Base-by-base conservation (phyloP, 2,113 vertebrate species). In the Rhagologus leucostigma region DNA sequence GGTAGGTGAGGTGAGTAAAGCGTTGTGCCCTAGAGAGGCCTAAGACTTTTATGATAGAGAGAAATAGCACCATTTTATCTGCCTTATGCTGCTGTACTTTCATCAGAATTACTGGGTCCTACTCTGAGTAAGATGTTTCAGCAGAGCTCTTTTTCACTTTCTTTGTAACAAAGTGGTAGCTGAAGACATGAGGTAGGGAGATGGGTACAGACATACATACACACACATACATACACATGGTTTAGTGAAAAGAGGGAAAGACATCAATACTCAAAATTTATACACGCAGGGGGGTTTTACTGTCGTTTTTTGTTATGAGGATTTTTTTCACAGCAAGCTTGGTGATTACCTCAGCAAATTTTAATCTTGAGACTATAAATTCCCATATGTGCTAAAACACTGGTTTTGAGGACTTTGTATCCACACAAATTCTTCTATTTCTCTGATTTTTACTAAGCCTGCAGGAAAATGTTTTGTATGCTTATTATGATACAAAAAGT, bases 61-160 rank as follows among this genome's bases (percentile, higher is more conserved):
- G 46, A 96, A 97, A 63, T 60, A 75, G 77, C 44, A 87, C 53
- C n/a, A 94, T 96, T 86, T 94, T 81, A 69, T 87, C 95, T 94
- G 86, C 82, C 46, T 90, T 89, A 56, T 44, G 55, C 55, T 96
- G 70, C 47, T 9, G 2, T 75, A 75, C 63, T 92, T 92, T 64
- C 35, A 70, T 86, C 59, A 26, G 82, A 63, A 83, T 89, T 95
- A 86, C 39, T 84, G 37, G 64, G 22, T 91, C 47, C 53, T 30
- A 3, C 76, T 87, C 39, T 71, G 67, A 78, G 55, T 63, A 59
- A 81, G 47, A 57, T 57, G 57, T 90, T 93, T 85, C 68, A 89
- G 62, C 69, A 76, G 47, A 94, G 37, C 70, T 93, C 26, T 93
- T 91, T 63, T 49, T 79, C 65, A 79, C 41, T 69, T 33, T 41